Evolutionary conservation across 92 coral and sea anemone species (phyloP).

Genomic region (Palythoa grandiflora): DNA sequence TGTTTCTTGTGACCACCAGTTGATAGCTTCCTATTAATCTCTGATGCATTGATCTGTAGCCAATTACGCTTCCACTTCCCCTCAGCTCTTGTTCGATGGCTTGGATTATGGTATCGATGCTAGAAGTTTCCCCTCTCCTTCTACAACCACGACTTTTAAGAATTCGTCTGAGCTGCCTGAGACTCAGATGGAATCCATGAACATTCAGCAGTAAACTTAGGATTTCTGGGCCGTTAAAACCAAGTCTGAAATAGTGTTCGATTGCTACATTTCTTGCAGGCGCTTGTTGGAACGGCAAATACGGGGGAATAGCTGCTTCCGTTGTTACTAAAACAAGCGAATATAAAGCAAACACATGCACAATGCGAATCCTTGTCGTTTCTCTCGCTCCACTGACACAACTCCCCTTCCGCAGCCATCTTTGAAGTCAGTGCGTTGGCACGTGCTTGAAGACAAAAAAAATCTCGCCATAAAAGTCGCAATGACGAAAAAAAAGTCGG

Average conservation of each 20-base stretch:
- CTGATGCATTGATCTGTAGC: conserved; percentile 65
- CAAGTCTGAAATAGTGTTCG: conserved; percentile 67
- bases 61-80: conserved; percentile 66
- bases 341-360: conserved; percentile 1
- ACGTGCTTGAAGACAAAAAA: no score
- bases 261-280: conserved; percentile 64
- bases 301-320: conserved; percentile 64
- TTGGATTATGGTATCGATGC: conserved; percentile 48
- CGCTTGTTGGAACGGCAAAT: conserved; percentile 48
- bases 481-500: no score
- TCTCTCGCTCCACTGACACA: background rate
- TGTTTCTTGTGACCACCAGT: conserved; percentile 50
- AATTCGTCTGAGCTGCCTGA: conserved; percentile 68
- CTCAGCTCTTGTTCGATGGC: conserved; percentile 34
- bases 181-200: conserved; percentile 70
- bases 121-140: conserved; percentile 57
- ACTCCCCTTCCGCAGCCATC: no score
- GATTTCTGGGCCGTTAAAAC: conserved; percentile 71
- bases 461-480: no score
- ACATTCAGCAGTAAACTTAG: conserved; percentile 66
- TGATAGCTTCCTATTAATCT: conserved; percentile 42
- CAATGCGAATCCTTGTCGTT: background rate
- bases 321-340: conserved; percentile 10
- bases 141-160: conserved; percentile 61
- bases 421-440: no score